Evolutionary conservation across 2,113 vertebrate species (phyloP).

Genomic region (Melospiza melodia): DNA sequence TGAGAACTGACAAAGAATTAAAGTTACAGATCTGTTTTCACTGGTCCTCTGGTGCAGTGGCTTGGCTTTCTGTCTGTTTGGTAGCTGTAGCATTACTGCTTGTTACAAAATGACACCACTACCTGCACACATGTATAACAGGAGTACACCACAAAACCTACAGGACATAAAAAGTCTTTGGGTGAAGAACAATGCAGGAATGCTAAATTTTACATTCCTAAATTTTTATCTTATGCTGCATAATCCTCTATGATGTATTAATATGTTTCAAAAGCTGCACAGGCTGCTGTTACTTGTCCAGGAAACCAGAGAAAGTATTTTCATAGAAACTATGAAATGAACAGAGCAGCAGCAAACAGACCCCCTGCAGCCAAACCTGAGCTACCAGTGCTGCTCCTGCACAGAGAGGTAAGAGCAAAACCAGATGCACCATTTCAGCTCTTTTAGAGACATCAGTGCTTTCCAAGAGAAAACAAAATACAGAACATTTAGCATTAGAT

Average conservation of each 20-base stretch:
- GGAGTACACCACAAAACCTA: not conserved
- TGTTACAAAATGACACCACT: not conserved
- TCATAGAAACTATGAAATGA: not conserved
- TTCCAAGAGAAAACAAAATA: slow-evolving; percentile 14
- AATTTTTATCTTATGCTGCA: not conserved
- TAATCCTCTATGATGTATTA: not conserved
- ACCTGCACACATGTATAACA: not conserved
- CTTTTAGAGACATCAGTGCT: not conserved
- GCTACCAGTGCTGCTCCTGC: not conserved
- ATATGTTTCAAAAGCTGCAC: not conserved
- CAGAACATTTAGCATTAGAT: not conserved
- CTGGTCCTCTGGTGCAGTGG: accelerated
- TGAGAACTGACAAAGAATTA: not conserved
- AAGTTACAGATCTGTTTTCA: not conserved
- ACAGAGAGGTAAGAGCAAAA: not conserved
- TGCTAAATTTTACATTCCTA: not conserved
- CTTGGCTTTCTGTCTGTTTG: not conserved
- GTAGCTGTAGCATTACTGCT: not conserved
- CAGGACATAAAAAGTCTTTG: not conserved
- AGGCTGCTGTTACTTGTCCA: not conserved
- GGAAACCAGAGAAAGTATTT: not conserved
- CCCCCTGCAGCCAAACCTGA: not conserved
- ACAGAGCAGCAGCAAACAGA: not conserved
- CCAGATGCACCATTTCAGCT: not conserved
- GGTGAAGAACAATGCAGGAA: not conserved